Evolutionary conservation across 2,113 vertebrate species (phyloP), one percentile per base, ranked within the genome.

Genomic region (Diglossa brunneiventris): DNA sequence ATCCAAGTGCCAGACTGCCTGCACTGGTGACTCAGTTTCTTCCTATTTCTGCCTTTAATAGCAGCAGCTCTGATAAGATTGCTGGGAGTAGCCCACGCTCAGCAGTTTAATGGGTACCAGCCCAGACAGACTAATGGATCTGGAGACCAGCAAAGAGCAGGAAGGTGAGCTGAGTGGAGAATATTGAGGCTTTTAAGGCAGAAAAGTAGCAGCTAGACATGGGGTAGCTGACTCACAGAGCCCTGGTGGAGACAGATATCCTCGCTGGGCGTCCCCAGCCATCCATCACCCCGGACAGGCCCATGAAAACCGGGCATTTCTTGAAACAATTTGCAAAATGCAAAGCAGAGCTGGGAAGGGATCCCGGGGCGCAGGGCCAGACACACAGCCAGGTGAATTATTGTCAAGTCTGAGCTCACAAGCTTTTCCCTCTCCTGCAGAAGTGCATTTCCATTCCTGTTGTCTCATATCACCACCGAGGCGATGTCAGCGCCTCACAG

Each of bases 71-170:
- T 79, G 94, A 95, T 87, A 53, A 80, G 70, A 88, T 47, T 85
- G 89, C 89, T 67, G 16, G 5, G 63, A 87, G 84, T 31, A 90
- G 88, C 49, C 94, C 62, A 42, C 59, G 59, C 39, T 61, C 53
- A 91, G 93, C 44, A 62, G 64, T 96, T 93, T 94, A 93, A 91
- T 86, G 92, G 84, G 74, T 69, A 80, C 87, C 87, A 95, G 62
- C 81, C 91, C 83, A 92, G 87, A 96, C 70, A 96, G 69, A 52
- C 76, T 82, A 96, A 97, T 94, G 95, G 90, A 70, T 89, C 68
- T 76, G 61, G 81, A 94, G 94, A 94, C 89, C 84, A 95, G 95
- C 37, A 53, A 69, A 82, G 87, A 94, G 72, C 90, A 94, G 76
- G 76, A 91, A 96, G 70, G 87, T 93, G 85, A 76, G 55, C 68